Base-by-base conservation (phyloP, 2,797 vertebrate species). In the Crocodylus rhombifer region DNA sequence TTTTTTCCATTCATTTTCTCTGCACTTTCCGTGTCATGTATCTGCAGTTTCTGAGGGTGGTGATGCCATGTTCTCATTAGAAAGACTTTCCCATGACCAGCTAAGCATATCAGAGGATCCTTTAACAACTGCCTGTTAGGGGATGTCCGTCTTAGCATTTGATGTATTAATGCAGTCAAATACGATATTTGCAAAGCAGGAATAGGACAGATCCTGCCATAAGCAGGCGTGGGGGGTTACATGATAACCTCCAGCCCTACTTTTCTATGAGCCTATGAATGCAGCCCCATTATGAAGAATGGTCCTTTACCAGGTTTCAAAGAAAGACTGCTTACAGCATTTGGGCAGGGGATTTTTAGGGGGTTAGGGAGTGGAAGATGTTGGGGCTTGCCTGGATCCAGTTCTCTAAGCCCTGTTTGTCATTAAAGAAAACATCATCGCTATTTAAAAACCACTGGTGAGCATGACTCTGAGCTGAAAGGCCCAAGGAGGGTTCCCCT, bases 381-480 rank as follows among this genome's bases (percentile, higher is more conserved):
- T 33, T 2, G 15, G 18, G 58, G 80, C 58, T 64, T 25, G 33
- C 81, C 86, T 56, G 30, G 17, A 10, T 80, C 56, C 15, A 84
- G 58, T 67, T n/a, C 75, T 69, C 10, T 63, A 25, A 12, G 28
- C 14, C 64, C 69, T 17, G 74, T 26, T 33, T 89, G 55, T 26
- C 28, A 0, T 56, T 84, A 64, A 76, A 51, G 18, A 80, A n/a
- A 82, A 3, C 14, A n/a, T 9, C 80, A 77, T 67, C 85, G 76
- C 80, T 84, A 71, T 57, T 78, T 78, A 74, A 18, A 86, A 56
- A 4, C 20, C 78, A 30, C 58, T n/a, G 78, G 30, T 1, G 82
- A 57, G 69, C 1, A 0, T 0, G 1, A 30, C 56, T 18, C 33
- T 5, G 28, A 80, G 89, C 7, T 1, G 82, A 63, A 77, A 51